Base-by-base conservation (phyloP, 2,113 vertebrate species). In the Tragelaphus buxtoni region DNA sequence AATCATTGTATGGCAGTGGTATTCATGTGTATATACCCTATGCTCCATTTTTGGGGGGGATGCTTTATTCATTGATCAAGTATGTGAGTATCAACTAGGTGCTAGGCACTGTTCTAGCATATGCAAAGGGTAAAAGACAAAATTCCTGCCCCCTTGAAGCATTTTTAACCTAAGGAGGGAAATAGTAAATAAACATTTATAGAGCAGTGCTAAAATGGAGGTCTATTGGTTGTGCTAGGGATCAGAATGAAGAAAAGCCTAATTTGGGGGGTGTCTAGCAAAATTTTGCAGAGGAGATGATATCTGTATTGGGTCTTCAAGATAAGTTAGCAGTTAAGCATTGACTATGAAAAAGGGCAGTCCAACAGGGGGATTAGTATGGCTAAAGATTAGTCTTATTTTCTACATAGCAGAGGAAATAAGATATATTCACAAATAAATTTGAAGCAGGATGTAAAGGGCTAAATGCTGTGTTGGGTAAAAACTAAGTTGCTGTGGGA, bases 161-260 rank as follows among this genome's bases (percentile, higher is more conserved):
- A 55, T 95, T 86, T 45, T 74, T 74, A n/a, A 72, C 49, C 17
- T n/a, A 87, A 83, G 28, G 2, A 81, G 72, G 55, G 58, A 92
- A 72, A 58, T 20, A 56, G 14, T 74, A 81, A 81, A 93, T 56
- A 74, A 91, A 39, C 32, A 53, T 9, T 84, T 85, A 72, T 14
- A 88, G 51, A 92, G 76, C 58, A 60, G 30, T 83, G n/a, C 49
- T 94, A 69, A 92, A 79, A 74, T 58, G 63, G 51, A 83, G 56
- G 17, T 90, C 42, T 55, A 12, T 72, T 82, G 81, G 26, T 87
- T 88, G 60, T 85, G 49, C 30, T 85, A 88, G 55, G 86, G 45
- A 89, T 79, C 63, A 90, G 56, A 90, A 79, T 76, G 85, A 97
- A 92, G 80, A 28, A 79, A 94, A 89, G 39, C 39, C 55, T 89